A percentile compares a stretch with the other conserved stretches of the same genome.
These are phyloP conservation scores for Balanococcus diminutus DNA, from an alignment of 2,888 invertebrate species.

Conservation along the genomic window DNA sequence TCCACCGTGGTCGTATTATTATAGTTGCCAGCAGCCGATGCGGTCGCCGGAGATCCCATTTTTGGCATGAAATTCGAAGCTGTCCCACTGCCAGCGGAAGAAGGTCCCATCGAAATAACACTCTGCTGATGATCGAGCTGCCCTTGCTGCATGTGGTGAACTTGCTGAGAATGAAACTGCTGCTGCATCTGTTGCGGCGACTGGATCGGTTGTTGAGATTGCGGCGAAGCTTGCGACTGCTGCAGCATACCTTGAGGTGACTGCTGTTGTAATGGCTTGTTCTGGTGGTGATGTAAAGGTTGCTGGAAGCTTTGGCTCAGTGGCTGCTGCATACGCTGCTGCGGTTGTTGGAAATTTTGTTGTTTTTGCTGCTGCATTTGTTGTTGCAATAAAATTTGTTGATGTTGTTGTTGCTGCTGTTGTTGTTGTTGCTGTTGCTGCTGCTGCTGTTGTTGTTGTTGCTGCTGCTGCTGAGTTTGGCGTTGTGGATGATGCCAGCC, in stretches of 20 bases:
- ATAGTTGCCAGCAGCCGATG: not conserved
- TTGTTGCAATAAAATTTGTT: constrained; percentile 58
- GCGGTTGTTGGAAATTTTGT: constrained; percentile 45
- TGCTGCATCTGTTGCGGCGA: constrained; percentile 58
- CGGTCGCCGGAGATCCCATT: constrained; percentile 31
- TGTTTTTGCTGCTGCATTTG: constrained; percentile 60
- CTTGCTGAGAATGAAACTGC: constrained; percentile 56
- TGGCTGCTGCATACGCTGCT: constrained; percentile 50
- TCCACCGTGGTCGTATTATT: not conserved
- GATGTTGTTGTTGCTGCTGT: constrained; percentile 52
- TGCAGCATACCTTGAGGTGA: constrained; percentile 25
- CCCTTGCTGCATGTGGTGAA: constrained; percentile 52
- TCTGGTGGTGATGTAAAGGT: constrained; percentile 24
- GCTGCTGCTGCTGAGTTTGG: constrained; percentile 53
- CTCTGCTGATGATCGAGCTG: constrained; percentile 52
- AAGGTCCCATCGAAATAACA: constrained; percentile 38
- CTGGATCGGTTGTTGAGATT: constrained; percentile 47
- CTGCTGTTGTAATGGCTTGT: not conserved
- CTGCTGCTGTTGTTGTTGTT: constrained; percentile 48
- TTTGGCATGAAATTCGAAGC: constrained; percentile 29
- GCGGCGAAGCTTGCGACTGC: constrained; percentile 56
- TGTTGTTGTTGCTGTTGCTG: constrained; percentile 50
- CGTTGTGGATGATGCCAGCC: constrained; percentile 44
- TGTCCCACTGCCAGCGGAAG: not conserved
- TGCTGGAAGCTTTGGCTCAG: constrained; percentile 54